These are phyloP conservation scores for Caenorhabditis japonica DNA, from an alignment of 2,888 invertebrate genomes.

Conservation along the genomic window DNA sequence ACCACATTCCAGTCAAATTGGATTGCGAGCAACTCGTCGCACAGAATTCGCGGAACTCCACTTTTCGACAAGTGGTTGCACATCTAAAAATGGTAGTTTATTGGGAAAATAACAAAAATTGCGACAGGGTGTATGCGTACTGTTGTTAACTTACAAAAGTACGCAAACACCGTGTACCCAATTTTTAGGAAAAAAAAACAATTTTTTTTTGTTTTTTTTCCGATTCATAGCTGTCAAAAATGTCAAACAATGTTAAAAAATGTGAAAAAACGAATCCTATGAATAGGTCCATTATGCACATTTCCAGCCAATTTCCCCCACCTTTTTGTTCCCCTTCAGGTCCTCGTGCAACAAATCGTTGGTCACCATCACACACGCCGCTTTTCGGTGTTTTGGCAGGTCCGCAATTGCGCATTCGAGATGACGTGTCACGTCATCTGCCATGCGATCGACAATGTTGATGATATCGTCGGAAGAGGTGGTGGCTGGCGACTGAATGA, in stretches of 20 bases:
- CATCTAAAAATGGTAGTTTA: constrained; percentile 1
- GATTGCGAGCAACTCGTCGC: constrained; percentile 48
- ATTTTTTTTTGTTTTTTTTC: too few relatives aligned
- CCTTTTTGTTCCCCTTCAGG: constrained; percentile 53
- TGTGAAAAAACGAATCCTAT: too few relatives aligned
- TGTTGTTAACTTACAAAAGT: too few relatives aligned
- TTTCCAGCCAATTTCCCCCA: too few relatives aligned
- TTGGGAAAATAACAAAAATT: constrained; percentile 8
- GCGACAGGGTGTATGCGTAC: constrained; percentile 3
- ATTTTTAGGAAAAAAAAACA: too few relatives aligned
- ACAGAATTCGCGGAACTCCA: constrained; percentile 54
- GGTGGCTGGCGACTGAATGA: constrained; percentile 2
- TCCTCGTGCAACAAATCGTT: constrained; percentile 59
- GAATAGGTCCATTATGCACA: too few relatives aligned
- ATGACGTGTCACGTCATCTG: constrained; percentile 51
- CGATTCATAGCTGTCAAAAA: too few relatives aligned
- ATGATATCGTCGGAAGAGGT: constrained; percentile 48
- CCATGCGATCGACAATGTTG: constrained; percentile 47
- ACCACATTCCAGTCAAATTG: constrained; percentile 50
- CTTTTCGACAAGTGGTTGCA: constrained; percentile 47
- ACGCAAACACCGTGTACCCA: too few relatives aligned
- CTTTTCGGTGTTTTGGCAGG: constrained; percentile 52
- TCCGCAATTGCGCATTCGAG: constrained; percentile 47
- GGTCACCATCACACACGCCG: constrained; percentile 43
- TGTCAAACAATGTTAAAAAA: too few relatives aligned